Evolutionary conservation across 2,888 invertebrate genomes (phyloP), one percentile per base, ranked within the genome.

Genomic region (Hermaeophaga mercurialis): DNA sequence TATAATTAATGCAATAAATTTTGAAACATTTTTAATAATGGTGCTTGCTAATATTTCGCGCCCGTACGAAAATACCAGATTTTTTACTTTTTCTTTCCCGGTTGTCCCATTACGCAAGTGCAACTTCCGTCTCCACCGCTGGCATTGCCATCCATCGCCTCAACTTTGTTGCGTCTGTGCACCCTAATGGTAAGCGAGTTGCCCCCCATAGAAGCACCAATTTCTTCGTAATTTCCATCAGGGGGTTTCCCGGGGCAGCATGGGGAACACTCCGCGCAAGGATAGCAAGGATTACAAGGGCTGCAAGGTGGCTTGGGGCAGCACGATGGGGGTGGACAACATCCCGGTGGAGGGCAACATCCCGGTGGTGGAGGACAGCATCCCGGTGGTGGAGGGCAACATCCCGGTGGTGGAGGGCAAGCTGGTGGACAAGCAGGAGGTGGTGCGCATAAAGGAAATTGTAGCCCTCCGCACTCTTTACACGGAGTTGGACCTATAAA

Each of bases 101-200:
- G 49, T 9, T 49, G 39, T 8, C 54, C 56, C 3, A 45, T 50
- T 15, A 33, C n/a, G 34, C 66, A 66, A 8, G 57, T 50, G 26
- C 67, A 65, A 17, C 46, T 50, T 19, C 19, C 54, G 9, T 48
- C 34, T 7, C 11, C 39, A 8, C 11, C 36, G 1, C 44, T 14
- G 1, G 26, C 44, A 18, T 44, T 48, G n/a, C 58, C 58, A 24
- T 56, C 80, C 76, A 71, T 67, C 74, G 79, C 14, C 75, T 79
- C 41, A 73, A 79, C 65, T 77, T 81, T 65, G 62, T 82, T 76
- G 74, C 85, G 75, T 77, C 86, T 72, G 76, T 81, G 85, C 17
- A 87, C 83, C 14, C 85, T 78, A 52, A 87, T 86, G 61, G 84
- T 85, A 11, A 87, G 76, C 67, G 85, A 83, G 68, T 87, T 87